These are phyloP conservation scores for Anolis sagrei DNA, from an alignment of 2,113 vertebrate genomes.

Conservation along the genomic window DNA sequence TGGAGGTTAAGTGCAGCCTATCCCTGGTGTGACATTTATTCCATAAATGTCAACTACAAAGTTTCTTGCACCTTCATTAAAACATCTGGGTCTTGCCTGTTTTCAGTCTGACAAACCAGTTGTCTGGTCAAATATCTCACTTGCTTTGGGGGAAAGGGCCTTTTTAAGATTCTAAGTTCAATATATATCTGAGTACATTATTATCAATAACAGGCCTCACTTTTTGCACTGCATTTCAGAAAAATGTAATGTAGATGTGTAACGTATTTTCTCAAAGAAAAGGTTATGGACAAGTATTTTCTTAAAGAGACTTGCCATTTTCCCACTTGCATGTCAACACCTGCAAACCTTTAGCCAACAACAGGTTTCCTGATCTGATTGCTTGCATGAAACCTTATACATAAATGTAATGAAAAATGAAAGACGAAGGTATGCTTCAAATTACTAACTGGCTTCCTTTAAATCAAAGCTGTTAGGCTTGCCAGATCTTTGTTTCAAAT, in stretches of 20 bases:
- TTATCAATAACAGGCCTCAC: conserved; percentile 2
- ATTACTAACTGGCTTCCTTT: conserved; percentile 5
- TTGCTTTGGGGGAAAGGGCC: background rate
- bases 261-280: conserved; percentile 17
- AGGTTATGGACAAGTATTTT: background rate
- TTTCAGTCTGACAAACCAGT: conserved; percentile 28
- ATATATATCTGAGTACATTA: background rate
- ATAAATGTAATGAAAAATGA: conserved; percentile 15
- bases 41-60: conserved; percentile 36
- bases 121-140: conserved; percentile 26
- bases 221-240: conserved; percentile 12
- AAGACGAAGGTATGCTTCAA: background rate
- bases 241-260: background rate
- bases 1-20: conserved; percentile 33
- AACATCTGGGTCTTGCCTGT: conserved; percentile 23
- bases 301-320: background rate
- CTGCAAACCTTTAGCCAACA: conserved; percentile 15
- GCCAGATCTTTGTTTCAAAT: conserved; percentile 6
- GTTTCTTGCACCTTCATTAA: conserved; percentile 36
- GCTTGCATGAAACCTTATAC: conserved; percentile 20
- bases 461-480: conserved; percentile 6
- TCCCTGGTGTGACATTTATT: conserved; percentile 37
- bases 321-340: conserved; percentile 25
- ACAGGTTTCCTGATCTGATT: conserved; percentile 26
- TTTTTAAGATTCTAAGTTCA: background rate